Conservation (phyloP, 1,140 invertebrate species). For the Periplaneta americana region DNA sequence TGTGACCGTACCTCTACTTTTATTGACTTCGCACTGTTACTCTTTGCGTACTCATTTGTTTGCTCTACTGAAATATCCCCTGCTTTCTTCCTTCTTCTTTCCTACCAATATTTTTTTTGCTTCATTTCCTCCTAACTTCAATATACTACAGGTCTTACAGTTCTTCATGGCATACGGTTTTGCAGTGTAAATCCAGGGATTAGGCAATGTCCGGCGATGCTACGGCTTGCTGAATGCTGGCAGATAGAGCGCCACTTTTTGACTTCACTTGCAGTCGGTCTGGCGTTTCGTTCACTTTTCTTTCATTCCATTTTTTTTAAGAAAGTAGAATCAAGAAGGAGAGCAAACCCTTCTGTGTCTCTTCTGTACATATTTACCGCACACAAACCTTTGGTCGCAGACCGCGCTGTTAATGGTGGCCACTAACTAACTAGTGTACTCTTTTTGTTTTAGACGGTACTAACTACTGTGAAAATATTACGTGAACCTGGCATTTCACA, state of each 20-base stretch:
- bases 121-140: too few species aligned
- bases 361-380: background rate
- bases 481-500: background rate
- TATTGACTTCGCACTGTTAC: too few species aligned
- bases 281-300: background rate
- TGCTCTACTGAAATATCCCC: too few species aligned
- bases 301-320: background rate
- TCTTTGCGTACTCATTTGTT: too few species aligned
- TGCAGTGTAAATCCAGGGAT: too few species aligned
- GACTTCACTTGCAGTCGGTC: background rate
- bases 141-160: too few species aligned
- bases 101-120: too few species aligned
- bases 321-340: background rate
- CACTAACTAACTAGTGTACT: background rate
- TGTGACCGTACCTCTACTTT: too few species aligned
- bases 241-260: background rate
- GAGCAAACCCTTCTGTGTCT: background rate
- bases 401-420: background rate
- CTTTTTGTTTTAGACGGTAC: background rate
- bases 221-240: background rate
- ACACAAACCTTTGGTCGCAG: background rate
- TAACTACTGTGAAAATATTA: background rate
- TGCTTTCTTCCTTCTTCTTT: too few species aligned
- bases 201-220: background rate
- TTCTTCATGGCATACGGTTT: too few species aligned